Evolutionary conservation across 2,888 invertebrate species (phyloP).

Genomic region (Diadegma fenestrale): DNA sequence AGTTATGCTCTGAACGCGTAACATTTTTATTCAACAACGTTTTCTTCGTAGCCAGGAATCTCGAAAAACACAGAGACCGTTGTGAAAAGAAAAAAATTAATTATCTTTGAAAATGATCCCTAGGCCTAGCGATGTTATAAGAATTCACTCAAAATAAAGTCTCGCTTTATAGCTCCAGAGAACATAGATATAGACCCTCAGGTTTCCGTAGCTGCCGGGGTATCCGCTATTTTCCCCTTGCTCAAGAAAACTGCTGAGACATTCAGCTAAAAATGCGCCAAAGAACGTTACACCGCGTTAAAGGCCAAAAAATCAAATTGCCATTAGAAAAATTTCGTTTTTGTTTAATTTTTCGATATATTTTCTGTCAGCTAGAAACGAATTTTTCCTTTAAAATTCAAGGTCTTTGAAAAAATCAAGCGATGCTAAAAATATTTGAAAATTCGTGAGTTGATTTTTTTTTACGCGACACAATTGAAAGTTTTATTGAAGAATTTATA

Average conservation of each 20-base stretch:
- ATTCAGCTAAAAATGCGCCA: neutral
- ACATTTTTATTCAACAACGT: constrained; percentile 21
- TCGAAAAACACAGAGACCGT: constrained; percentile 5
- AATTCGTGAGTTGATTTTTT: neutral
- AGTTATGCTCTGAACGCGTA: constrained; percentile 33
- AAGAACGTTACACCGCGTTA: neutral
- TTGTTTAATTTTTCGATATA: constrained; percentile 2
- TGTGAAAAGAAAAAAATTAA: neutral
- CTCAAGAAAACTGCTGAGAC: neutral
- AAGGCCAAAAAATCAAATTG: neutral
- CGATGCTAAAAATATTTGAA: neutral
- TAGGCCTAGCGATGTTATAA: neutral
- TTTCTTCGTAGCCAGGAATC: neutral
- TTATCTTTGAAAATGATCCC: neutral
- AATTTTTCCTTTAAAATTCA: neutral
- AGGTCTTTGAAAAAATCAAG: neutral
- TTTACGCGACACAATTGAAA: neutral
- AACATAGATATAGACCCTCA: neutral
- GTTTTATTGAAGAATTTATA: neutral
- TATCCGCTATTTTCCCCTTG: neutral
- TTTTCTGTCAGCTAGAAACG: neutral
- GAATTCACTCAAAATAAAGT: neutral
- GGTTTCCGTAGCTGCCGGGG: neutral
- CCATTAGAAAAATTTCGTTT: neutral
- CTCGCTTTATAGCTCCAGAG: neutral